Conservation (phyloP, 2,888 invertebrate genomes). For the Andricus quercusramuli region DNA sequence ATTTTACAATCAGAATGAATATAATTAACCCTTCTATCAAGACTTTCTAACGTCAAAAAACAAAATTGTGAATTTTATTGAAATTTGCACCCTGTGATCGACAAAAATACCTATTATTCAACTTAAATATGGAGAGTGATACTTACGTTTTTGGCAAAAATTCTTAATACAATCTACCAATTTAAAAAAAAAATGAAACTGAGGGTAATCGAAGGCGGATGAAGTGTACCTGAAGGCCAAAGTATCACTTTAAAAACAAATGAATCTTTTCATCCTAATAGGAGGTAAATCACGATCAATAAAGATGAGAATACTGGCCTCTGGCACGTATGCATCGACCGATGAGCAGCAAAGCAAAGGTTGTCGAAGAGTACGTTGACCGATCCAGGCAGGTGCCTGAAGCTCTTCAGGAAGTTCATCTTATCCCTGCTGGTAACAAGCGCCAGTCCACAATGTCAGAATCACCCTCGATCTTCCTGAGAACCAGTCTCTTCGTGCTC, state of each 20-base stretch:
- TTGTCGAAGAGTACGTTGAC: conserved; percentile 57
- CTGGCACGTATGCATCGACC: conserved; percentile 41
- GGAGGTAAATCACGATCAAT: conserved; percentile 27
- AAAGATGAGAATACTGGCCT: conserved; percentile 36
- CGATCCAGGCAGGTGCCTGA: conserved; percentile 58
- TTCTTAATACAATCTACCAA: too few species aligned
- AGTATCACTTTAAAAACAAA: neutral
- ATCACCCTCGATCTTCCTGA: conserved; percentile 53
- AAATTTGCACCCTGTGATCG: too few species aligned
- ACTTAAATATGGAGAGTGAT: too few species aligned
- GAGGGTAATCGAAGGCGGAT: neutral
- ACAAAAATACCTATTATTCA: too few species aligned
- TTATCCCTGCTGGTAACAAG: conserved; percentile 42
- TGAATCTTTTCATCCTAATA: neutral
- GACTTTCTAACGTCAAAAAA: too few species aligned
- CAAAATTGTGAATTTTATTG: too few species aligned
- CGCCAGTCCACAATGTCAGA: conserved; percentile 44
- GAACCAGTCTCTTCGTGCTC: conserved; percentile 42
- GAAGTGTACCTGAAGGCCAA: too few species aligned
- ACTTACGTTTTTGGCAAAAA: too few species aligned
- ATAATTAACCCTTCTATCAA: too few species aligned
- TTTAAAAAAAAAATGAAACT: conserved; percentile 3
- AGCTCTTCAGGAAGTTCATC: conserved; percentile 57
- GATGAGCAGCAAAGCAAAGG: conserved; percentile 39
- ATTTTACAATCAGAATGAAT: too few species aligned